Conservation (phyloP, 1,140 invertebrate species). For the Belonocnema kinseyi region DNA sequence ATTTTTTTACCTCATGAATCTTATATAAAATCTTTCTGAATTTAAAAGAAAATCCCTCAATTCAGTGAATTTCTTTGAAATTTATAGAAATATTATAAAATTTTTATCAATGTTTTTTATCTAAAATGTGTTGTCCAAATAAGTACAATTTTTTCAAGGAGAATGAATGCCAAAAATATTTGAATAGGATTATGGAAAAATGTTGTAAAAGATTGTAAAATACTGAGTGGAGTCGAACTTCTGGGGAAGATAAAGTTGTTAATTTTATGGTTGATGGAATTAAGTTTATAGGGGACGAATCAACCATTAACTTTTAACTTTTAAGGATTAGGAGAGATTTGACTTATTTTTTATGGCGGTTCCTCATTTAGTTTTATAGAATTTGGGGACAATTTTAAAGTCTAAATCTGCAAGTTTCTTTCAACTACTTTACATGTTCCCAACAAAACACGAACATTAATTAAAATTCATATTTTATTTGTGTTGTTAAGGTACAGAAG, state of each 20-base stretch:
- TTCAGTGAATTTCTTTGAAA: no score
- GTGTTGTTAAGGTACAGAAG: no score
- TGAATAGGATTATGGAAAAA: constrained; percentile 20
- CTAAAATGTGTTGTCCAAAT: no score
- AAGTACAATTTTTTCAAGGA: neutral
- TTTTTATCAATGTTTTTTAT: no score
- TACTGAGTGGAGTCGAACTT: constrained; percentile 23
- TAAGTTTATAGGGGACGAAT: constrained; percentile 7
- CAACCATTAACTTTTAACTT: neutral
- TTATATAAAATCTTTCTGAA: no score
- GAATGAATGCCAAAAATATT: neutral
- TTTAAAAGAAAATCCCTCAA: no score
- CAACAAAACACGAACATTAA: no score
- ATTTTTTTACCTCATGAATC: no score
- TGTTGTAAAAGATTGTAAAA: constrained; percentile 2
- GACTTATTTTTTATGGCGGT: neutral
- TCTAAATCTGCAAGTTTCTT: no score
- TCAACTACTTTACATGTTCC: no score
- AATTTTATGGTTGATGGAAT: constrained; percentile 11
- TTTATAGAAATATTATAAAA: no score
- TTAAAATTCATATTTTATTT: no score
- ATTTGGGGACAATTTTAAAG: neutral
- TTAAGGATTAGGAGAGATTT: neutral
- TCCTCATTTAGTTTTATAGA: neutral
- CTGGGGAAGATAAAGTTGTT: neutral